Evolutionary conservation across 2,113 vertebrate genomes (phyloP).

Genomic region (Uria aalge): DNA sequence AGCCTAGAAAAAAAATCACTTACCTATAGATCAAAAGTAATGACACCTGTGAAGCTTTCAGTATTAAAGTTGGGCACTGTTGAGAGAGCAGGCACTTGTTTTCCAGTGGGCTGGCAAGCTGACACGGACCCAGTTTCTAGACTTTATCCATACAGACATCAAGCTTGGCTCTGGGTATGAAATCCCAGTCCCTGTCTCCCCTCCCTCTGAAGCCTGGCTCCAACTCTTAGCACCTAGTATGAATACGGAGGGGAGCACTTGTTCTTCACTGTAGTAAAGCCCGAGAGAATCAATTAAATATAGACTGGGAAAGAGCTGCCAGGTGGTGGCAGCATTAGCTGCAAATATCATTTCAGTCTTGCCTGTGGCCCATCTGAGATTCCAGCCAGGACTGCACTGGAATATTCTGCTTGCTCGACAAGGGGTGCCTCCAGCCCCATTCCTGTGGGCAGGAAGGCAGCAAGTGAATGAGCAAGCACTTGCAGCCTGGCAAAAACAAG

Average conservation of each 20-base stretch:
- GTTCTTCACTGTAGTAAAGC: rapidly evolving
- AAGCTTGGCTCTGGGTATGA: not conserved
- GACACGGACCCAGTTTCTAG: not conserved
- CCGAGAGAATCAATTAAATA: not conserved
- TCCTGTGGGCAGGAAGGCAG: constrained; percentile 15
- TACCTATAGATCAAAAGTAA: not conserved
- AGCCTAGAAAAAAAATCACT: not conserved
- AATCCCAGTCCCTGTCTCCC: not conserved
- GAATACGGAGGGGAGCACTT: rapidly evolving
- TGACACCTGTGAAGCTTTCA: not conserved
- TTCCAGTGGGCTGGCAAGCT: not conserved
- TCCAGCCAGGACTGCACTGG: not conserved
- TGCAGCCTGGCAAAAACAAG: not conserved
- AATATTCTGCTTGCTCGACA: not conserved
- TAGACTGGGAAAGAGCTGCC: not conserved
- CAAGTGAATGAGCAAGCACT: not conserved
- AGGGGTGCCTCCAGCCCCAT: not conserved
- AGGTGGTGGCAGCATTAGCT: constrained; percentile 17
- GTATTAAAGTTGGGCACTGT: rapidly evolving
- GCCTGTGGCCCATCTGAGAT: not conserved
- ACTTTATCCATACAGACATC: not conserved
- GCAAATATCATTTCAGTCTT: not conserved
- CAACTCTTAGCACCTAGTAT: not conserved
- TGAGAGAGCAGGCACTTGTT: not conserved
- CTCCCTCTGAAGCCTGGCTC: not conserved